Percentiles rank a stretch among this genome's conserved stretches.
phyloP scores from a whole-genome alignment of 2,888 invertebrate species.

The Harpalus rubripes region DNA sequence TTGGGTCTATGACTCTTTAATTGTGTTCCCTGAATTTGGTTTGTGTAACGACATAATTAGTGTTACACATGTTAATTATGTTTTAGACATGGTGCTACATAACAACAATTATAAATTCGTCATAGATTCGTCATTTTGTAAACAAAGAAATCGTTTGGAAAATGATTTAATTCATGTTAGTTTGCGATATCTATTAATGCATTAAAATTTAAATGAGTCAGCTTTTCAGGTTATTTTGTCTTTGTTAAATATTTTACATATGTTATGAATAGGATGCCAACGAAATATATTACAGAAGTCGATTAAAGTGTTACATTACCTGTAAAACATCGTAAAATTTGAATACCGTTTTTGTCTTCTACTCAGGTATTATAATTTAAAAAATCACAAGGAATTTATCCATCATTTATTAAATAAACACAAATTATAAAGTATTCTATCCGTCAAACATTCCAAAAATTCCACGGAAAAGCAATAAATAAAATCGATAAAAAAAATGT shows the following conservation, averaged over 20 bases:
- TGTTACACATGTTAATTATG: conserved; percentile 31
- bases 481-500: conserved; percentile 43
- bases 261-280: conserved; percentile 7
- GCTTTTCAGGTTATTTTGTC: background rate
- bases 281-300: conserved; percentile 10
- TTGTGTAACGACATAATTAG: conserved; percentile 21
- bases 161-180: conserved; percentile 31
- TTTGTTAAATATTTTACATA: background rate
- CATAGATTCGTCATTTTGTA: conserved; percentile 32
- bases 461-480: conserved; percentile 34
- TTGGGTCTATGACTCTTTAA: conserved; percentile 41
- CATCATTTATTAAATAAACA: conserved; percentile 14
- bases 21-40: conserved; percentile 14
- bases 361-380: background rate
- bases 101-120: conserved; percentile 29
- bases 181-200: background rate
- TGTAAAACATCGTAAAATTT: conserved; percentile 42
- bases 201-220: conserved; percentile 12
- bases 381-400: background rate
- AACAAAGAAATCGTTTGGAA: conserved; percentile 40
- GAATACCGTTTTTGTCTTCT: conserved; percentile 16
- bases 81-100: conserved; percentile 35
- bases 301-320: conserved; percentile 32
- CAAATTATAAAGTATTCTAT: conserved; percentile 25
- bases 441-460: conserved; percentile 35